Conservation (phyloP, 2,888 invertebrate species). For the Cheilosia vernalis region DNA sequence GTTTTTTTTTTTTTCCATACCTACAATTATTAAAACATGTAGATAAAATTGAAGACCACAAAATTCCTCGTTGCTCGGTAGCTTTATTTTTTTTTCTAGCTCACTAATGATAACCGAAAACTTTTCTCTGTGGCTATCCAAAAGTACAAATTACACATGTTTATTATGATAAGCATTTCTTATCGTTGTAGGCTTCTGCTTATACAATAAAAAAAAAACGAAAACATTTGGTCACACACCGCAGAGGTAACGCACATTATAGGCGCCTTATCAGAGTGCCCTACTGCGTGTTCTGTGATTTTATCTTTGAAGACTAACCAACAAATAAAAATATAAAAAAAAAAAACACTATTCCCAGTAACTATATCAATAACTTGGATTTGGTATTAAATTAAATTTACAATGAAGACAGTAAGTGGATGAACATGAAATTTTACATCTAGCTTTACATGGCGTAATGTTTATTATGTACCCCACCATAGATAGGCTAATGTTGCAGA, state of each 20-base stretch:
- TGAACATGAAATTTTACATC: slow-evolving; percentile 28
- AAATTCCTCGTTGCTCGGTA: slow-evolving; percentile 24
- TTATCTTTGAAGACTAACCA: slow-evolving; percentile 55
- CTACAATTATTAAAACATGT: slow-evolving; percentile 41
- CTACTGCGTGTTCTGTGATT: slow-evolving; percentile 52
- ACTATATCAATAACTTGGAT: slow-evolving; percentile 44
- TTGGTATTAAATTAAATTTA: slow-evolving; percentile 68
- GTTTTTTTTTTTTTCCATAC: background rate
- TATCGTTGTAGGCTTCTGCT: slow-evolving; percentile 62
- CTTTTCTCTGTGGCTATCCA: slow-evolving; percentile 46
- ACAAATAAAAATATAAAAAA: slow-evolving; percentile 15
- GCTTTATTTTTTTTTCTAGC: slow-evolving; percentile 8
- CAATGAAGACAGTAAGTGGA: slow-evolving; percentile 57
- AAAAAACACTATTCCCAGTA: background rate
- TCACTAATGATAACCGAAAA: slow-evolving; percentile 42
- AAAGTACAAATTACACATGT: slow-evolving; percentile 68
- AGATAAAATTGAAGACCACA: slow-evolving; percentile 62
- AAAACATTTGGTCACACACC: slow-evolving; percentile 42
- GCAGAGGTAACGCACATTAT: slow-evolving; percentile 30
- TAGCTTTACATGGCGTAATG: slow-evolving; percentile 57
- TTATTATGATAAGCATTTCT: slow-evolving; percentile 58
- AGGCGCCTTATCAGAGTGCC: slow-evolving; percentile 63
- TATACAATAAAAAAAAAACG: slow-evolving; percentile 37
- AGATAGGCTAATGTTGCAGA: slow-evolving; percentile 4
- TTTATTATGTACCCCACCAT: background rate